Evolutionary conservation across 1,140 invertebrate genomes (phyloP), one percentile per base, ranked within the genome.

Genomic region (Drosophila sproati): DNA sequence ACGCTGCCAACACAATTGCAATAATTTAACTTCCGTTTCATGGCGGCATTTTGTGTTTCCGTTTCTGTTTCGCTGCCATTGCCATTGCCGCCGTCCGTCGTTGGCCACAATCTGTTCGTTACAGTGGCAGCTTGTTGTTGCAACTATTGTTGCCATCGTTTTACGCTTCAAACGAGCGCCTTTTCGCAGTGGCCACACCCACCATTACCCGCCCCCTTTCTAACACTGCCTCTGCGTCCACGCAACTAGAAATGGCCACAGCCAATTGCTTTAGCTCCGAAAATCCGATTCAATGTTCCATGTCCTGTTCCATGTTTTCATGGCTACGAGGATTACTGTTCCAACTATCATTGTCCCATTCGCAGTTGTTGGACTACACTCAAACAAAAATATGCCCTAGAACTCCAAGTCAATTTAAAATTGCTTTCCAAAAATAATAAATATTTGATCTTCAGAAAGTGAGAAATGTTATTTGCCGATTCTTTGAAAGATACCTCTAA

Each of bases 1-100:
- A 83, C 76, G 68, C 59, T 77, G 80, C 70, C 85, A 78, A 80
- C 78, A 69, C 85, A 72, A 83, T 72, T 78, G 83, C 83, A 88
- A 88, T 88, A 88, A 88, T 88, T 88, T 88, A 89, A 88, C 85
- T 89, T 88, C 85, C 83, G 80, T 79, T 89, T 80, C 63, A 80
- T 85, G 71, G 80, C 74, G 83, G 68, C 80, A 80, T 89, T 87
- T 89, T 88, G 85, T 78, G 83, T 88, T 88, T 88, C 80, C 85
- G 83, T 73, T 80, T 66, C 60, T 67, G 52, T 75, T 79, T 66
- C 52, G 72, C 54, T 70, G 80, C 80, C 60, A 54, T 61, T 71
- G 80, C 66, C 72, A 79, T 75, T 89, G 83, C 85, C 80, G 83
- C 59, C 60, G 31, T 54, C n/a, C 43, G 45, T 43, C 41, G 56